Base-by-base conservation (phyloP, 2,797 vertebrate genomes). In the Semaprochilodus insignis region DNA sequence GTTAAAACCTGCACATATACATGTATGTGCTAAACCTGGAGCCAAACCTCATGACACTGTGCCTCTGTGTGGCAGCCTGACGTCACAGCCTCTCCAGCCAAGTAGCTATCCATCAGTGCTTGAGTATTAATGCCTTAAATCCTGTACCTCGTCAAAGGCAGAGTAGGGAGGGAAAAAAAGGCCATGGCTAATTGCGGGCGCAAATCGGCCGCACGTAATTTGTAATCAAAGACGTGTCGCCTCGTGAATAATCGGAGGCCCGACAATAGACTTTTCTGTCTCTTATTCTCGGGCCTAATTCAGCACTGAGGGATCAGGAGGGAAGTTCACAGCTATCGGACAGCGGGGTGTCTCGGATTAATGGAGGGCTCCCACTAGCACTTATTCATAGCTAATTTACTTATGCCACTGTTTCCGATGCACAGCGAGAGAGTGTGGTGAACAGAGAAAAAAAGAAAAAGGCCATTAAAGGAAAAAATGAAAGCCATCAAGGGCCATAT, bases 321-420 rank as follows among this genome's bases (percentile, higher is more conserved):
- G 84, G 86, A 83, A 74, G 87, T 90, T 87, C 85, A 83, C 77
- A 87, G 85, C 84, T 85, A 88, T 88, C 44, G 89, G 90, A 86
- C 93, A 84, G 88, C 89, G 70, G 89, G 91, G 79, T 63, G 86
- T 87, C 90, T 89, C 82, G 87, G 86, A 88, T 78, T 84, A 84
- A 89, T 84, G 79, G 85, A 86, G 89, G 78, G 83, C 88, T 90
- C 90, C 88, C 92, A 91, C 89, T 85, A 78, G 85, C 83, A 87
- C 90, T 91, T 88, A 91, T 93, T 91, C 91, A 89, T 87, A 89
- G 89, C 89, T 93, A 90, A 93, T 93, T 93, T 90, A 92, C 88
- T 93, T 92, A 92, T 85, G 89, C 82, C 85, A 89, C 90, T 87
- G 81, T 85, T 86, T 83, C 84, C 85, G 90, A 88, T 85, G 75